Base-by-base conservation (phyloP, 2,888 invertebrate species). In the Synergus umbraculus region DNA sequence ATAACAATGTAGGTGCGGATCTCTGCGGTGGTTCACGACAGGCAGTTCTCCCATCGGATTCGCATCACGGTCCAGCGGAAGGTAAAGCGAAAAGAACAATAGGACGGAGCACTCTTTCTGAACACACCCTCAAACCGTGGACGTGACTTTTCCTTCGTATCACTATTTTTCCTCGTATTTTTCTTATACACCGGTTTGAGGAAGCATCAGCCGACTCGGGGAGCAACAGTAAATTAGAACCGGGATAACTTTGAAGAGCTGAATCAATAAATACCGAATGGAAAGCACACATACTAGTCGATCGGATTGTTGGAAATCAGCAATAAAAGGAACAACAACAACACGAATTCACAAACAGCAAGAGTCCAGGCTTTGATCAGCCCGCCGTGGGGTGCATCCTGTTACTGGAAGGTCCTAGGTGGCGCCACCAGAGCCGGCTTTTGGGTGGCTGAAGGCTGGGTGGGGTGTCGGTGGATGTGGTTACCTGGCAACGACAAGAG, bases 401-500 rank as follows among this genome's bases (percentile, higher is more conserved):
- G 90, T 87, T 87, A 90, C 89, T 90, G 88, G 86, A 86, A 83
- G 83, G 81, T 81, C 81, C 83, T 86, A 86, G 86, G 86, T 87
- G 87, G 88, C 88, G 87, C 88, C 86, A 87, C 87, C 81, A 83
- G 81, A 85, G 84, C 88, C 88, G 88, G 87, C 86, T 84, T 86
- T 86, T 84, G 84, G 85, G 86, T 84, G 85, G 85, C 83, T 83
- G 83, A 83, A 85, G 83, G 85, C 85, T 84, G 86, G 86, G 81
- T 80, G 83, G 82, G 86, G 83, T 80, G 78, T 81, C 77, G 83
- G 84, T 82, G 85, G 88, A 87, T 87, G 87, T 86, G 87, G 92
- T 92, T 89, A 91, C 92, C 84, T 89, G 89, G 92, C 91, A 92
- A 92, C 92, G 88, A 86, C 87, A 89, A 87, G 90, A 91, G 92